Evolutionary conservation across 37 sponge, comb jelly and placozoan genomes (phyloP).

Genomic region (Axinella damicornis): DNA sequence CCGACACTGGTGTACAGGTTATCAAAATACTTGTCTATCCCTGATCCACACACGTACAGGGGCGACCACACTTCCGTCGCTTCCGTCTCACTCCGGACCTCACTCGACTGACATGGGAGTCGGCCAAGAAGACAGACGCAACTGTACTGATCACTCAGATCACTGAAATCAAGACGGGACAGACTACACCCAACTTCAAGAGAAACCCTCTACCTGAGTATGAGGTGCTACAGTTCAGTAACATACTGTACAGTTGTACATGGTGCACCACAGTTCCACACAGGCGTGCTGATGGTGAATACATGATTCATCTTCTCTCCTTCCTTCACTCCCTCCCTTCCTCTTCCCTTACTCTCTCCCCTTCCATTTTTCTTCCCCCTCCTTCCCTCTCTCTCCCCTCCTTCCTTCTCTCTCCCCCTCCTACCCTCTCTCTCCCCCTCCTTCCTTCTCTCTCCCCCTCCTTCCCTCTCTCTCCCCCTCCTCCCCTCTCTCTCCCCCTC

Average conservation of each 20-base stretch:
- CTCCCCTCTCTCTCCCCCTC: slow-evolving; percentile 7
- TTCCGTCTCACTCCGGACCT: slow-evolving; percentile 83
- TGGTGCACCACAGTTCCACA: too few relatives aligned
- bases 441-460: too few relatives aligned
- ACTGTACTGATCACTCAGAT: slow-evolving; percentile 87
- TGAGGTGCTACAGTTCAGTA: too few relatives aligned
- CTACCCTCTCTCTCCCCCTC: too few relatives aligned
- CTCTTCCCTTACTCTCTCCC: background rate
- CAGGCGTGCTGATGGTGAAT: too few relatives aligned
- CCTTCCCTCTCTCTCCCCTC: too few relatives aligned
- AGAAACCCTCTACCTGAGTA: slow-evolving; percentile 82
- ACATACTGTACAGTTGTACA: too few relatives aligned
- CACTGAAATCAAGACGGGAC: slow-evolving; percentile 76
- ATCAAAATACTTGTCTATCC: too few relatives aligned
- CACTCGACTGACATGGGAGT: slow-evolving; percentile 82
- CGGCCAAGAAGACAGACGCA: slow-evolving; percentile 66
- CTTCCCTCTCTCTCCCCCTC: background rate
- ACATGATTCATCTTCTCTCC: too few relatives aligned
- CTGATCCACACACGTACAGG: slow-evolving; percentile 68
- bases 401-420: too few relatives aligned
- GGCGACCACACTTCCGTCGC: slow-evolving; percentile 80
- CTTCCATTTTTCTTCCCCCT: background rate
- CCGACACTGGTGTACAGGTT: too few relatives aligned
- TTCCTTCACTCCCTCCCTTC: background rate
- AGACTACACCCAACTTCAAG: slow-evolving; percentile 81